Conservation (phyloP, 2,888 invertebrate genomes). For the Danaus chrysippus region DNA sequence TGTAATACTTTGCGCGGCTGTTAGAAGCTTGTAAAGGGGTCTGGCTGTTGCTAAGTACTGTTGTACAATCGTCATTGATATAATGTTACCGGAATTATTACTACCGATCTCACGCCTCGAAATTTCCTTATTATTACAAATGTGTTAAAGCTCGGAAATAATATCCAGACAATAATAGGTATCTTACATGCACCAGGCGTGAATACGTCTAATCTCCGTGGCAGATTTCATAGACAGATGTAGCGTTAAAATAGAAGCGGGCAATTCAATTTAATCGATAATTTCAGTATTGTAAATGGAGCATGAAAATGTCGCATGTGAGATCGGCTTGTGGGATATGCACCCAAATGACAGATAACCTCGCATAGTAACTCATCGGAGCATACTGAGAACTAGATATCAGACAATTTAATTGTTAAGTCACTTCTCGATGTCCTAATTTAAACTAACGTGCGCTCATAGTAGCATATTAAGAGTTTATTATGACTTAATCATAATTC, state of each 20-base stretch:
- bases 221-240: constrained; percentile 43
- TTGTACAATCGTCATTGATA: constrained; percentile 63
- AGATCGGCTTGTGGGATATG: constrained; percentile 58
- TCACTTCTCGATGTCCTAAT: constrained; percentile 48
- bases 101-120: constrained; percentile 59
- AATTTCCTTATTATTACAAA: constrained; percentile 51
- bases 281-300: constrained; percentile 67
- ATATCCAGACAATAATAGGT: not conserved
- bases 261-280: constrained; percentile 66
- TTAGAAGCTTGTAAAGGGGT: constrained; percentile 74
- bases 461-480: constrained; percentile 24
- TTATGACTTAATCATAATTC: not conserved
- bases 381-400: constrained; percentile 55
- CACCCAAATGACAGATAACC: constrained; percentile 42
- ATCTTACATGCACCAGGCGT: constrained; percentile 13
- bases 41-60: constrained; percentile 69
- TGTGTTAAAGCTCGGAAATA: not conserved
- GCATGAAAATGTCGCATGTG: constrained; percentile 64
- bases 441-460: constrained; percentile 43
- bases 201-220: constrained; percentile 35
- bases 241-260: constrained; percentile 54
- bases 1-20: constrained; percentile 67
- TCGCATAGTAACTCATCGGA: constrained; percentile 49
- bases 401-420: constrained; percentile 52
- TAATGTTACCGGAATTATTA: constrained; percentile 62